Base-by-base conservation (phyloP, 2,113 vertebrate species). In the Agelaius tricolor region DNA sequence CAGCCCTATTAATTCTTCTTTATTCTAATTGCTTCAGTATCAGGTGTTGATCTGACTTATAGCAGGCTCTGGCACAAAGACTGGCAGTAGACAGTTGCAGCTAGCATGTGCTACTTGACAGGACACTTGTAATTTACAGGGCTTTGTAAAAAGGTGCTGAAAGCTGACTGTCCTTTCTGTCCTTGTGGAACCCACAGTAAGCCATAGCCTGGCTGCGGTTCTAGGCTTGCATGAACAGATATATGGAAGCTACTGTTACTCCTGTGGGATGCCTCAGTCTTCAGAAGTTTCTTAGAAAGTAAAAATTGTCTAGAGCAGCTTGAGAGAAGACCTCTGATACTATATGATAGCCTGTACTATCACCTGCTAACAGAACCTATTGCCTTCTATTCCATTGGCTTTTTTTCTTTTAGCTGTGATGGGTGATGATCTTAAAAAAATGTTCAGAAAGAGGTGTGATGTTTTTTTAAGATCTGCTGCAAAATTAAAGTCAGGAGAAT, bases 341-440 rank as follows among this genome's bases (percentile, higher is more conserved):
- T 43, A 5, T 1, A 24, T 0, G 0, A 12, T 43, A 62, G 66
- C 8, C 10, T 49, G 17, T n/a, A 35, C 10, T 28, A 13, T 30
- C 13, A 21, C 13, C 24, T 72, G 15, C 39, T 74, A 54, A 33
- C 20, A 80, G 11, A 57, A 81, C 39, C 18, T 69, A 28, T 23
- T 77, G 20, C 43, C 10, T 92, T 52, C 6, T 15, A 1, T 30
- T 46, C 33, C 20, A 6, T 0, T n/a, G 1, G 2, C 21, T 55
- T 57, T 66, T 52, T 78, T 55, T 19, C 2, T 80, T 83, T 16
- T 20, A 49, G 16, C 18, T 78, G 33, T 37, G 26, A 57, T 26
- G 27, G 33, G 16, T 0, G 2, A 6, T 1, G 0, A 57, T 54
- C 24, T 58, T 58, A 8, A 49, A 55, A 46, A 55, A 47, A 30